Percentiles rank a stretch among this genome's conserved stretches.
phyloP scores from a whole-genome alignment of 2,113 vertebrate genomes.

The Hystrix brachyura region DNA sequence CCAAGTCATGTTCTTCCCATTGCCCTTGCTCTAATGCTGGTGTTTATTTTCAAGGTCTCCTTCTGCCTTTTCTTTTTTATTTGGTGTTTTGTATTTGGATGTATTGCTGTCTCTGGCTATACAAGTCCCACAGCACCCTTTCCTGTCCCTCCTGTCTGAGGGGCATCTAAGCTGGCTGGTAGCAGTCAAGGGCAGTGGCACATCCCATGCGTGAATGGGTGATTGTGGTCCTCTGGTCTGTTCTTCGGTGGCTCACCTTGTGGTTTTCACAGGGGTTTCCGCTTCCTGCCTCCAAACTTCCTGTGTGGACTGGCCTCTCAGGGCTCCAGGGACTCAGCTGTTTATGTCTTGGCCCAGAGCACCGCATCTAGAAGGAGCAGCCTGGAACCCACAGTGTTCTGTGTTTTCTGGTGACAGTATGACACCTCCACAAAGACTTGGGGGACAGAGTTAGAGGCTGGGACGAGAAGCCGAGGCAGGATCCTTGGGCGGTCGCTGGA shows the following conservation, averaged over 20 bases:
- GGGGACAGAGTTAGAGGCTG: constrained; percentile 6
- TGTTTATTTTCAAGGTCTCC: background rate
- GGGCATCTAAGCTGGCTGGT: background rate
- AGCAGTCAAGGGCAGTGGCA: background rate
- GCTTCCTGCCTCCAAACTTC: constrained; percentile 46
- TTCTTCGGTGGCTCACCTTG: background rate
- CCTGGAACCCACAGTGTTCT: constrained; percentile 67
- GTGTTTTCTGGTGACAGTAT: constrained; percentile 64
- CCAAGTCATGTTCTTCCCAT: background rate
- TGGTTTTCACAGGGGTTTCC: background rate
- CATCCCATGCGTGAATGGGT: background rate
- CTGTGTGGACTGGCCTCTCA: constrained; percentile 49
- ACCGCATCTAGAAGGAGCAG: constrained; percentile 1
- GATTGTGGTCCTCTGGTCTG: background rate
- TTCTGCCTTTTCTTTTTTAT: background rate
- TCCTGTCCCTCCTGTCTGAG: background rate
- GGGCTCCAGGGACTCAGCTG: constrained; percentile 66
- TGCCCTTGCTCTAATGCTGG: no score
- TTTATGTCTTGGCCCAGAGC: constrained; percentile 69
- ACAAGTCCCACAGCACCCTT: background rate
- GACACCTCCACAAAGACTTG: constrained; percentile 30
- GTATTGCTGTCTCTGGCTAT: background rate
- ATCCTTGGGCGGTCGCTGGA: constrained; percentile 31
- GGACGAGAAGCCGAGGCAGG: constrained; percentile 44
- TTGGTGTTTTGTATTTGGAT: background rate